phyloP scores from a whole-genome alignment of 1,140 invertebrate species.

The Eumeta japonica region DNA sequence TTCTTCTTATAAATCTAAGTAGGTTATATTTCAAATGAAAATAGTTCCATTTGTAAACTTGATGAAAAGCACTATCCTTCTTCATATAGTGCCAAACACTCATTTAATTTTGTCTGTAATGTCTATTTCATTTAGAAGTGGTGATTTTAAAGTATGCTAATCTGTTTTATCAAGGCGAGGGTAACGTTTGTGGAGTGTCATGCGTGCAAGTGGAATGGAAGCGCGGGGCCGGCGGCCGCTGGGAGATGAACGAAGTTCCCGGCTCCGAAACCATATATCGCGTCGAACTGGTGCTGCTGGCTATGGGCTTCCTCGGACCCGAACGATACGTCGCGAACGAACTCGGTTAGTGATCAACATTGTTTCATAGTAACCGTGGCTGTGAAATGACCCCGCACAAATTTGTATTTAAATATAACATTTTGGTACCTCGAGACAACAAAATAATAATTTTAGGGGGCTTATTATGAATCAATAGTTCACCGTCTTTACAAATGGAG shows the following conservation, averaged over 20 bases:
- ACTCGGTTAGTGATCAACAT: conserved; percentile 62
- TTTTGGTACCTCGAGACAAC: not conserved
- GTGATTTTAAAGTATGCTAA: too few relatives aligned
- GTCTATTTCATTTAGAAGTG: too few relatives aligned
- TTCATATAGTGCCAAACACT: too few relatives aligned
- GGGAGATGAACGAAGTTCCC: conserved; percentile 90
- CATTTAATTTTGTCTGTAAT: too few relatives aligned
- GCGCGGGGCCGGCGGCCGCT: conserved; percentile 87
- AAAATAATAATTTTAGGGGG: not conserved
- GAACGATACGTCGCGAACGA: conserved; percentile 87
- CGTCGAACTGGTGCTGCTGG: conserved; percentile 90
- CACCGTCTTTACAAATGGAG: too few relatives aligned
- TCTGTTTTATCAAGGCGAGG: conserved; percentile 59
- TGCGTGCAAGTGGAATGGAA: conserved; percentile 92
- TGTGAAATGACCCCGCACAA: too few relatives aligned
- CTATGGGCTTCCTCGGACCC: conserved; percentile 98
- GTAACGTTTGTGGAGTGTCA: conserved; percentile 84
- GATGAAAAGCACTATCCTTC: too few relatives aligned
- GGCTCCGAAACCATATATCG: conserved; percentile 81
- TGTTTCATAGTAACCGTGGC: too few relatives aligned
- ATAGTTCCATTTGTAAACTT: too few relatives aligned
- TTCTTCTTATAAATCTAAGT: too few relatives aligned
- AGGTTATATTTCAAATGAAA: too few relatives aligned
- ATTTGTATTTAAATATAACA: too few relatives aligned
- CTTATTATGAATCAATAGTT: not conserved